phyloP scores from a whole-genome alignment of 2,797 vertebrate genomes.

The Alca torda region DNA sequence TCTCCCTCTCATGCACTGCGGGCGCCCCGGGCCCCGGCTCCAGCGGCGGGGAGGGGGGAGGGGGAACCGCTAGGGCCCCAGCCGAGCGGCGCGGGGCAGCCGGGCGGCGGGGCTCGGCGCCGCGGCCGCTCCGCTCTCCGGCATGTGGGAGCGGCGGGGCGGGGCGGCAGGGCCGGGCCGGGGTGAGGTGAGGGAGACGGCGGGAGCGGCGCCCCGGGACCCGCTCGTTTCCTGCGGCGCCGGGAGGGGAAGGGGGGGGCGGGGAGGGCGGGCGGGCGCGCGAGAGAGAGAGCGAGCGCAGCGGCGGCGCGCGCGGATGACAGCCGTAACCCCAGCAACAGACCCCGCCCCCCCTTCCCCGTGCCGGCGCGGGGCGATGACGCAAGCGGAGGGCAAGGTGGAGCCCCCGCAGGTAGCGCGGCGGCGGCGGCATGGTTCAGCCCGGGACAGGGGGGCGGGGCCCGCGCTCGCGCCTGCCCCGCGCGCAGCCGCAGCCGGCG shows the following conservation, averaged over 20 bases:
- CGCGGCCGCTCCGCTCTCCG: constrained; percentile 27
- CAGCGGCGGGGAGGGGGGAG: constrained; percentile 2
- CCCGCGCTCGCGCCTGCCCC: neutral
- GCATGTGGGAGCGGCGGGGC: constrained; percentile 35
- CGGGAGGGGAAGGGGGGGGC: neutral
- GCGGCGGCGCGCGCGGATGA: constrained; percentile 66
- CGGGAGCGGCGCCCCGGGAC: neutral
- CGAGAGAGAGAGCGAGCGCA: constrained; percentile 31
- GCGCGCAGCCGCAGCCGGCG: neutral
- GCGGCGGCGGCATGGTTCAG: neutral
- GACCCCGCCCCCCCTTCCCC: neutral
- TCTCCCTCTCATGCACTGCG: constrained; percentile 55
- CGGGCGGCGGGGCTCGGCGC: constrained; percentile 54
- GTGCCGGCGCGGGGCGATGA: constrained; percentile 68
- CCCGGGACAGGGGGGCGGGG: neutral
- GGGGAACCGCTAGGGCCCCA: constrained; percentile 51
- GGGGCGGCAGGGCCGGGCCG: neutral
- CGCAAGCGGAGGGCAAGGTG: neutral
- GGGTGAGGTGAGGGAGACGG: neutral
- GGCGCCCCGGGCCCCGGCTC: constrained; percentile 29
- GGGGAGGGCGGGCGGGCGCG: neutral
- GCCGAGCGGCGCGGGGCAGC: constrained; percentile 42
- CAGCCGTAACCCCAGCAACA: constrained; percentile 72
- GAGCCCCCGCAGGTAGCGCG: neutral
- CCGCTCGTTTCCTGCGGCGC: constrained; percentile 20